Conservation (phyloP, 2,888 invertebrate species). For the Caenorhabditis doughertyi region DNA sequence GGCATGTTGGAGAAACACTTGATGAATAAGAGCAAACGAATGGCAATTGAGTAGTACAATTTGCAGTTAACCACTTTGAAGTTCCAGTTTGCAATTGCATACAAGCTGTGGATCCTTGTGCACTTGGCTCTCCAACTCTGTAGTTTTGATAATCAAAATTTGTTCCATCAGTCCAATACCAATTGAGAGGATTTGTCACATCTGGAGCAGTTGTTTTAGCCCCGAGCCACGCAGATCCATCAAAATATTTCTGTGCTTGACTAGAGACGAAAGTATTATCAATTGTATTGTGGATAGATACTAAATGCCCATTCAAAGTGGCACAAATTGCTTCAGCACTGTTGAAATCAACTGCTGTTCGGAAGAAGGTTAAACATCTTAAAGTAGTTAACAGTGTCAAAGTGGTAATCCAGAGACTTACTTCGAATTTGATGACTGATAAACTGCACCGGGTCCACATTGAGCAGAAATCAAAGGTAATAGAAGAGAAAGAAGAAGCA, state of each 20-base stretch:
- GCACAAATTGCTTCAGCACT: constrained; percentile 57
- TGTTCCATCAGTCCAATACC: constrained; percentile 62
- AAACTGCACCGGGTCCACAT: constrained; percentile 56
- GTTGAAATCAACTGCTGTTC: constrained; percentile 35
- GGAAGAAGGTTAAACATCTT: constrained; percentile 53
- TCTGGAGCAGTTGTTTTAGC: constrained; percentile 58
- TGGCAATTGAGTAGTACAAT: constrained; percentile 45
- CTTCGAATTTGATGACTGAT: constrained; percentile 18
- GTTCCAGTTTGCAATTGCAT: constrained; percentile 54
- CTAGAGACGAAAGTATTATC: constrained; percentile 48
- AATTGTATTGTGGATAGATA: constrained; percentile 55
- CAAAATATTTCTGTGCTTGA: constrained; percentile 49
- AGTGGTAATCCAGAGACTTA: not conserved
- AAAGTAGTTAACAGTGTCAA: not conserved
- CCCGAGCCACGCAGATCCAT: constrained; percentile 54
- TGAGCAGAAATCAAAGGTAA: constrained; percentile 53
- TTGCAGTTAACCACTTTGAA: constrained; percentile 54
- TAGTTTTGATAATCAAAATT: constrained; percentile 60
- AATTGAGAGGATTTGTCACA: constrained; percentile 59
- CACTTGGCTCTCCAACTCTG: constrained; percentile 45
- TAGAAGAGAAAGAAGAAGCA: constrained; percentile 24
- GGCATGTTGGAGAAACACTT: constrained; percentile 46
- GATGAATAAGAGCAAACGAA: constrained; percentile 54
- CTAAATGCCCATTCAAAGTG: constrained; percentile 45
- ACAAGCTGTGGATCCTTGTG: constrained; percentile 52